Evolutionary conservation across 2,113 vertebrate genomes (phyloP), one percentile per base, ranked within the genome.

Genomic region (Pteruthius melanotis): DNA sequence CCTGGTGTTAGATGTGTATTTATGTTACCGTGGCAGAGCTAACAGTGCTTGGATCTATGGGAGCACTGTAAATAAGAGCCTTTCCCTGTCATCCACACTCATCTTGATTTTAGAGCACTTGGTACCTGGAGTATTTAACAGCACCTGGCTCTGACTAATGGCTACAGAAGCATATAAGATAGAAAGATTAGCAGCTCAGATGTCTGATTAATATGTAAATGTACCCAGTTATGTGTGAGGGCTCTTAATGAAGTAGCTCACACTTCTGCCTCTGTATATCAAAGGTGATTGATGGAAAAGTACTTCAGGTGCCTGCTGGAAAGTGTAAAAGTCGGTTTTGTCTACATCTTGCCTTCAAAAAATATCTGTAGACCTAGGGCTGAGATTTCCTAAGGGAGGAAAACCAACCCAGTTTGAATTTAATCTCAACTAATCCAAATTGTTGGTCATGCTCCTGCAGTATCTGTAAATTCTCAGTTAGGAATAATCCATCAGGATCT

Each of bases 141-240:
- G 90, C 83, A 71, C 95, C 95, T 57, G 5, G 91, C 94, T 87
- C 93, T 97, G 95, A 97, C 94, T 94, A 91, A 97, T 91, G 96
- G 95, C 95, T 97, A 96, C 86, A 95, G 93, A 83, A 91, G 86
- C 95, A 90, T 83, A 24, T 90, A 83, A 97, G 97, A 94, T 83
- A 97, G 93, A 92, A 96, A 93, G 96, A 97, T 97, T 96, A 97
- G 94, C 85, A 96, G 95, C 97, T 98, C 94, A 89, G 93, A 97
- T 97, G 97, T 93, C 96, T 98, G 93, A 96, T 98, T 98, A 98
- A 97, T 98, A 98, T 97, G 98, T 96, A 98, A 98, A 98, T 98
- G 68, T 96, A 96, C 79, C 91, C 94, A 91, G 96, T 97, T 97
- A 96, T 83, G 94, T 96, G 87, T 93, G 96, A 98, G 93, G 91